Base-by-base conservation (phyloP, 1,140 invertebrate genomes). In the Argopecten irradians region DNA sequence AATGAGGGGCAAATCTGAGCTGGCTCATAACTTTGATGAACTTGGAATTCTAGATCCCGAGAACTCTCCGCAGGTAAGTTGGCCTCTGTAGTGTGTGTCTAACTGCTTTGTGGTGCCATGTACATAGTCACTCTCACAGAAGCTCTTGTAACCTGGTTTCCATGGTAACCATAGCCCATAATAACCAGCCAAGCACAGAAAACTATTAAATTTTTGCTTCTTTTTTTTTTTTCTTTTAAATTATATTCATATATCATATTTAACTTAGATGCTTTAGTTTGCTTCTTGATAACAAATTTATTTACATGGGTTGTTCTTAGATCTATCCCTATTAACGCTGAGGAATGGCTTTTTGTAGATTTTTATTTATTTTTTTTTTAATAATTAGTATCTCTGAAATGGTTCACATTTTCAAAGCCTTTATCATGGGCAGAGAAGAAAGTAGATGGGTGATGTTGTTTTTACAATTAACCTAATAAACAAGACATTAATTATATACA, bases 1-100 rank as follows among this genome's bases (percentile, higher is more conserved):
- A 43, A 95, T 98, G 97, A 97, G 94, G 97, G 97, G 90, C 96
- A 97, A 94, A 95, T 96, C 85, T 95, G 97, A 92, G 94, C 94
- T 86, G 94, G 95, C 92, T 88, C 92, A 93, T 92, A 91, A 92
- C 85, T 96, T 96, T 95, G 95, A 96, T 94, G 95, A 95, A 85
- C 92, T 95, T 85, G 95, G 94, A 84, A 92, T 95, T 89, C 91
- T 95, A 89, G 95, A 96, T 91, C 92, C 94, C 28, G 90, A 92
- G 39, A 92, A 82, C 46, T 71, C 89, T 55, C 84, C 84, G 34
- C 93, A 93, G 93, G 93, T 94, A 94, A 92, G 55, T 71, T 71
- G 13, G 7, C 55, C 55, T 71, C 55, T 71, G 55, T 71, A 71
- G 55, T 71, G 55, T 71, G 55, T 1, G 19, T 16, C 33, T 41